phyloP scores from a whole-genome alignment of 2,888 invertebrate species.

The Eristalis arbustorum region DNA sequence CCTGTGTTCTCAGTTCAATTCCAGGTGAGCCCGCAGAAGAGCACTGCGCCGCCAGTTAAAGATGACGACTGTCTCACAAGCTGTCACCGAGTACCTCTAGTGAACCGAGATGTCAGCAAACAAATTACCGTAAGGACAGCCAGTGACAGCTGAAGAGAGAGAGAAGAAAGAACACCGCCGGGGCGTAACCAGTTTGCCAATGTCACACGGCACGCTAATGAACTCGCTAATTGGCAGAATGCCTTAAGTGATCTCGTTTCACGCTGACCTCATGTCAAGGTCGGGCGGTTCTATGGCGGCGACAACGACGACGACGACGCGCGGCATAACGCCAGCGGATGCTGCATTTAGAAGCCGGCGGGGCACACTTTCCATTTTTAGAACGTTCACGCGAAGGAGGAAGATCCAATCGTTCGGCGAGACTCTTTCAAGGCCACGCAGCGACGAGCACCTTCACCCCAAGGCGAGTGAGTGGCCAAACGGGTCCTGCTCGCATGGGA shows the following conservation, averaged over 20 bases:
- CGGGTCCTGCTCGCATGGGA: constrained; percentile 8
- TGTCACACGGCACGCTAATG: background rate
- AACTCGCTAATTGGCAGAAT: constrained; percentile 27
- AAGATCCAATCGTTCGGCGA: background rate
- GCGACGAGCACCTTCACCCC: constrained; percentile 33
- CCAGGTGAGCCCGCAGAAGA: background rate
- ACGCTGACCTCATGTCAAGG: constrained; percentile 11
- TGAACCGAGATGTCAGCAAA: background rate
- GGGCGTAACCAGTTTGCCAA: background rate
- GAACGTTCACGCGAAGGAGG: background rate
- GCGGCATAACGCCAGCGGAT: background rate
- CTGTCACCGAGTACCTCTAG: background rate
- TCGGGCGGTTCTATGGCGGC: background rate
- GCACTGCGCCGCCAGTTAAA: background rate
- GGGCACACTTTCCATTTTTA: background rate
- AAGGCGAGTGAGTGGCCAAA: background rate
- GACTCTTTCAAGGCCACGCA: constrained; percentile 21
- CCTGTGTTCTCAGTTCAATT: background rate
- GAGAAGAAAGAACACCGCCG: background rate
- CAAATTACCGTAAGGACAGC: background rate
- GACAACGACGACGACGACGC: too few species aligned
- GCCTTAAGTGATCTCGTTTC: constrained; percentile 17
- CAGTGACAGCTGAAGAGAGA: background rate
- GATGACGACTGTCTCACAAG: background rate
- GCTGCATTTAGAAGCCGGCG: background rate